Evolutionary conservation across 2,888 invertebrate species (phyloP).

Genomic region (Eupithecia pulchellata): DNA sequence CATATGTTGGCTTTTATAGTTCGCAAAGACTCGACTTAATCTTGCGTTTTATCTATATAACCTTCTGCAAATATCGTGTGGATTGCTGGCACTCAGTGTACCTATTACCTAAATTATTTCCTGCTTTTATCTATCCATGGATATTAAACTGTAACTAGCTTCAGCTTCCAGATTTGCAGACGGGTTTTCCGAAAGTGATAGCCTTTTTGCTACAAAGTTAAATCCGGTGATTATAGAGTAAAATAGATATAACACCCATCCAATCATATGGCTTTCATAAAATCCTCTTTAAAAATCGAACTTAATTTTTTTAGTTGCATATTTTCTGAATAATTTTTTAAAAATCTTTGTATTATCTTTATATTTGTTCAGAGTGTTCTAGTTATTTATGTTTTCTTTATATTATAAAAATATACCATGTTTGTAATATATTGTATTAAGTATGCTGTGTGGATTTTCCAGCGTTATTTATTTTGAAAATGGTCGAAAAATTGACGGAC

Average conservation of each 20-base stretch:
- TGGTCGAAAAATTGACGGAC: too few species aligned
- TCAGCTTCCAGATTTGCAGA: neutral
- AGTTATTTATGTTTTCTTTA: too few species aligned
- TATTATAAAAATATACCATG: too few species aligned
- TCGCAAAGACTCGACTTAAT: slow-evolving; percentile 43
- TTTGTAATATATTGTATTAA: too few species aligned
- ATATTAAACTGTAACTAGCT: neutral
- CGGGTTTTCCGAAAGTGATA: neutral
- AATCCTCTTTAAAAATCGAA: neutral
- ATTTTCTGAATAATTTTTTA: too few species aligned
- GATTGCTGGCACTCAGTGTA: neutral
- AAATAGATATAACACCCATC: neutral
- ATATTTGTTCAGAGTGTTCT: too few species aligned
- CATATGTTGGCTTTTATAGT: slow-evolving; percentile 54
- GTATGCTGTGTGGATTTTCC: too few species aligned
- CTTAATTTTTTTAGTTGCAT: too few species aligned
- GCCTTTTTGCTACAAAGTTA: neutral
- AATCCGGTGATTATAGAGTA: neutral
- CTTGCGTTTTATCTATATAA: slow-evolving; percentile 39
- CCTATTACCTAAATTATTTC: neutral
- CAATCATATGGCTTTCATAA: neutral
- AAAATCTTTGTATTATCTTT: too few species aligned
- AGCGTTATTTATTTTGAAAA: too few species aligned
- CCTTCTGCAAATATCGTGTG: slow-evolving; percentile 29
- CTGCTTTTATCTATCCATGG: neutral